Percentiles rank a stretch among this genome's conserved stretches.
Conservation (phyloP, 2,888 invertebrate genomes). For the Andrena minutula region DNA sequence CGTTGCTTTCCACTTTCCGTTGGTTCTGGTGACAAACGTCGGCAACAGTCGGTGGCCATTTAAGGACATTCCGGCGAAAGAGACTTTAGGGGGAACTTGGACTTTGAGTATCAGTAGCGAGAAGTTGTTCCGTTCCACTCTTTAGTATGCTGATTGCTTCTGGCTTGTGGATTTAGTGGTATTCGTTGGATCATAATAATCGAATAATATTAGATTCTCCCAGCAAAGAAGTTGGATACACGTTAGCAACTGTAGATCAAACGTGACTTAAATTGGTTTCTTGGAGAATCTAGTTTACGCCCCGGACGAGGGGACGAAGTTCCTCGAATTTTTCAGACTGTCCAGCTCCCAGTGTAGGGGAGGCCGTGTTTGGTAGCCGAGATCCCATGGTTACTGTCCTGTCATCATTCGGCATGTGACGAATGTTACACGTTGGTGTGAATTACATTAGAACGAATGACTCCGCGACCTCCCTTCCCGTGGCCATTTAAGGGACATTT, state of each 20-base stretch:
- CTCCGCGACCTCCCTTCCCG: constrained; percentile 59
- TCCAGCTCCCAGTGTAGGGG: neutral
- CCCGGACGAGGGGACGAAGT: constrained; percentile 13
- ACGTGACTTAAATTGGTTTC: neutral
- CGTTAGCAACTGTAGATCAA: neutral
- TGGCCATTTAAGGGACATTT: constrained; percentile 67
- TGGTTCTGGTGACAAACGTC: constrained; percentile 22
- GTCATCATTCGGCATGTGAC: constrained; percentile 72
- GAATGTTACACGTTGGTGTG: constrained; percentile 77
- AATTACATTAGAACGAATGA: constrained; percentile 76
- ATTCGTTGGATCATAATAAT: no score
- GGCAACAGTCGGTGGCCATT: neutral
- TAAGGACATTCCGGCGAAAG: neutral
- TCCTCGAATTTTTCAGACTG: constrained; percentile 38
- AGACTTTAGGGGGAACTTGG: neutral
- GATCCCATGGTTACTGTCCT: constrained; percentile 45
- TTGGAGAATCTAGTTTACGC: neutral
- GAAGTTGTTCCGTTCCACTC: neutral
- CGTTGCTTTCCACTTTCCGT: constrained; percentile 17
- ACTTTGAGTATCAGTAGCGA: neutral
- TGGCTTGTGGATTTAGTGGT: no score
- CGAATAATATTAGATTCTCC: no score
- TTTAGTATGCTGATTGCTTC: no score
- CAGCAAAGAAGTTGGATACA: no score
- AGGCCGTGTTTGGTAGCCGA: constrained; percentile 22